Percentiles rank a stretch among this genome's conserved stretches.
phyloP scores from a whole-genome alignment of 2,888 invertebrate species.

The Drosophila cognata region DNA sequence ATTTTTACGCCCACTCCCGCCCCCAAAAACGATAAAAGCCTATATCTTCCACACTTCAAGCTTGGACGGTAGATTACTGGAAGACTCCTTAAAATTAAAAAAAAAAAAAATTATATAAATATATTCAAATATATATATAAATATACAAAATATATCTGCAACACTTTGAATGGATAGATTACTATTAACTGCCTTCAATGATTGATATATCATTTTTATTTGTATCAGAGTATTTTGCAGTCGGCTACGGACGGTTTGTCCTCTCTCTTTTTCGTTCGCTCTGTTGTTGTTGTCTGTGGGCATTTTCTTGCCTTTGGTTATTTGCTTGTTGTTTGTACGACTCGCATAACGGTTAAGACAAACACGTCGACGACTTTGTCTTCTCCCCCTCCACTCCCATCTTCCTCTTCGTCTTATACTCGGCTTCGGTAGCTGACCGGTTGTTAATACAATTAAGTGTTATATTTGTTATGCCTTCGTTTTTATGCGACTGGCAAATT shows the following conservation, averaged over 20 bases:
- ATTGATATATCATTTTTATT: not conserved
- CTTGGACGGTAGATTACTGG: not conserved
- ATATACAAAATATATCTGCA: not conserved
- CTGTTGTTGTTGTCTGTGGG: constrained; percentile 29
- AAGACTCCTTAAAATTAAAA: too few species aligned
- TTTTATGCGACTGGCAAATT: constrained; percentile 71
- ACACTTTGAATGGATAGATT: not conserved
- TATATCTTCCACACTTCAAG: not conserved
- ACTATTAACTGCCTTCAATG: not conserved
- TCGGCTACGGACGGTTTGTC: not conserved
- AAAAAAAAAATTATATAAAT: too few species aligned
- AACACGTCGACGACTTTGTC: constrained; percentile 34
- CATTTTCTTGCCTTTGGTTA: constrained; percentile 46
- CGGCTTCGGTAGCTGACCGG: constrained; percentile 22
- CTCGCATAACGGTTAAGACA: constrained; percentile 47
- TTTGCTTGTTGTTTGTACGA: constrained; percentile 54
- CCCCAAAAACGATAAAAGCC: not conserved
- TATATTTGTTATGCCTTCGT: constrained; percentile 67
- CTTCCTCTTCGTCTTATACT: not conserved
- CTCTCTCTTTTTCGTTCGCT: not conserved
- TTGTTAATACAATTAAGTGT: constrained; percentile 80
- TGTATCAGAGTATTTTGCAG: not conserved
- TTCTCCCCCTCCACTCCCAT: not conserved
- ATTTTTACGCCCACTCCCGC: too few species aligned
- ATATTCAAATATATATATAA: not conserved